Evolutionary conservation across 2,797 vertebrate species (phyloP).

Genomic region (Luscinia megarhynchos): DNA sequence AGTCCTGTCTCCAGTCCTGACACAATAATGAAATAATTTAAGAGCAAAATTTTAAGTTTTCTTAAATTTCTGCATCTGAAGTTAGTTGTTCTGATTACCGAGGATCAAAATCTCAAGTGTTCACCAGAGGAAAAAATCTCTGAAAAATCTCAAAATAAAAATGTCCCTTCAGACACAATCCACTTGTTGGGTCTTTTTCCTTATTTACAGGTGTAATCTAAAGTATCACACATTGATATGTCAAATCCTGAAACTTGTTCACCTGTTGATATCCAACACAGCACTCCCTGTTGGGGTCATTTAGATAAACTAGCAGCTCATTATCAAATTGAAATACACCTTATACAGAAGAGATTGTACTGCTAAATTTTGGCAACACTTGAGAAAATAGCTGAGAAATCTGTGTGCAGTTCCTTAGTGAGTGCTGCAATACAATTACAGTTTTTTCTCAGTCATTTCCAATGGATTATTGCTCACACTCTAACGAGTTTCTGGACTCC

Average conservation of each 20-base stretch:
- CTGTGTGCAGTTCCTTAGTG: neutral
- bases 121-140: neutral
- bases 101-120: neutral
- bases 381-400: constrained; percentile 27
- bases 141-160: neutral
- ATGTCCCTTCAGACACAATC: neutral
- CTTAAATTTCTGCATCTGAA: neutral
- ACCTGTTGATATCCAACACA: neutral
- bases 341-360: neutral
- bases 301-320: neutral
- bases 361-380: neutral
- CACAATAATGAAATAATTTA: neutral
- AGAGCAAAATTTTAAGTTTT: neutral
- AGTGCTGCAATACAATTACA: neutral
- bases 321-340: constrained; percentile 35
- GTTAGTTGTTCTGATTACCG: neutral
- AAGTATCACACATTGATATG: neutral
- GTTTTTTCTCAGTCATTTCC: neutral
- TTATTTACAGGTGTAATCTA: neutral
- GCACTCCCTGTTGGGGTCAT: neutral
- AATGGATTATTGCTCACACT: neutral
- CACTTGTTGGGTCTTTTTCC: neutral
- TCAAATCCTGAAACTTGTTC: neutral
- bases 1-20: neutral
- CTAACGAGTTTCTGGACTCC: neutral